These are phyloP conservation scores for Melanchra persicariae DNA, from an alignment of 2,888 invertebrate species.

Conservation along the genomic window DNA sequence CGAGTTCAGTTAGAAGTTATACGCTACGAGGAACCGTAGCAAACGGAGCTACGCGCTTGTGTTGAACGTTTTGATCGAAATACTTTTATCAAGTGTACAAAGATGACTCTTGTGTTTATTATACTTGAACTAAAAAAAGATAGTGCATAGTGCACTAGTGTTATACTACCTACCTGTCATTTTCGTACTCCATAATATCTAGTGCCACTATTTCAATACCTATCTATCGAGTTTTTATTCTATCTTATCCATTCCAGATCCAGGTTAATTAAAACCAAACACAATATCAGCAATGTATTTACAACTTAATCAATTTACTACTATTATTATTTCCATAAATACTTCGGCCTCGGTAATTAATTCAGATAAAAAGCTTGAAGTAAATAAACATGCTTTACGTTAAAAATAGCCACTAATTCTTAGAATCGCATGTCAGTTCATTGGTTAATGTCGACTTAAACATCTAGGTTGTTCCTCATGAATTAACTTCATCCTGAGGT, in stretches of 20 bases:
- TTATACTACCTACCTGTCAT: no score
- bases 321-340: not conserved
- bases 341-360: not conserved
- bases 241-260: not conserved
- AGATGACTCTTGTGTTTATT: constrained; percentile 46
- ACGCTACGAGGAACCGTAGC: not conserved
- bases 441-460: constrained; percentile 33
- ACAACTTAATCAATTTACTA: not conserved
- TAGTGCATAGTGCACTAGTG: no score
- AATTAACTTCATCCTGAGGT: constrained; percentile 52
- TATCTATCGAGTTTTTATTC: not conserved
- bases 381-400: not conserved
- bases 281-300: not conserved
- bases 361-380: not conserved
- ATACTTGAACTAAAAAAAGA: no score
- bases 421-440: constrained; percentile 12
- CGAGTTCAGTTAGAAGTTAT: constrained; percentile 15
- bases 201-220: not conserved
- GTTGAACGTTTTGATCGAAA: not conserved
- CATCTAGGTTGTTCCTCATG: constrained; percentile 49
- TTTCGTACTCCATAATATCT: not conserved
- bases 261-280: not conserved
- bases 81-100: constrained; percentile 17
- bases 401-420: constrained; percentile 21
- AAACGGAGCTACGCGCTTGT: not conserved